Base-by-base conservation (phyloP, 2,797 vertebrate species). In the Pseudochromis fuscus region DNA sequence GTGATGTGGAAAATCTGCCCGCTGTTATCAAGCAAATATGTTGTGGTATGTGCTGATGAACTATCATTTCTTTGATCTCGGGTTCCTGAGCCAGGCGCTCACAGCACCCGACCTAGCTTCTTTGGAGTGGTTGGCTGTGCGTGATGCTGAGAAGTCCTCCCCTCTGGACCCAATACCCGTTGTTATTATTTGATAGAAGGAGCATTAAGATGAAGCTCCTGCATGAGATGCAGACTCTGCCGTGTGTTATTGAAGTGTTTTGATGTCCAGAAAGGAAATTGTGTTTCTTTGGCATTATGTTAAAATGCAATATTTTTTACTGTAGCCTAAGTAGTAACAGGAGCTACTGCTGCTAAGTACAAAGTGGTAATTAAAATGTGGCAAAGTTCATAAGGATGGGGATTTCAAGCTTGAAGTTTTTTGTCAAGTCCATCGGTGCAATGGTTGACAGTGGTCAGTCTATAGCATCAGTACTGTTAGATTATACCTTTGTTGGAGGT, bases 101-200 rank as follows among this genome's bases (percentile, higher is more conserved):
- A 42, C 56, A 72, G 62, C 75, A 52, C 56, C 45, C 27, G 1
- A 53, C 24, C 67, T 2, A 13, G 75, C 65, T 60, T 81, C 77
- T 84, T 78, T 45, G 21, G 57, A 81, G 67, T 21, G 71, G 56
- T 57, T 12, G 24, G 37, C 65, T 45, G 74, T 90, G 87, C 84
- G 81, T 92, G 91, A 91, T 77, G 85, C 77, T 37, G 73, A 35
- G 57, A 87, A 89, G 82, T 77, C 83, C 64, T 86, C 58, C 62
- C 79, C 86, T 89, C 86, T 91, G 88, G 83, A 91, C 76, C 58
- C 72, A 83, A 89, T 74, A 84, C 85, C 80, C 51, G 12, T 23
- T 91, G 89, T 92, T 94, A 91, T 93, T 91, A 78, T 88, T 86
- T 86, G 84, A 89, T 89, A 91, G 83, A 92, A 89, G 86, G 55